phyloP scores from a whole-genome alignment of 1,140 invertebrate genomes.

The Papilio xuthus region DNA sequence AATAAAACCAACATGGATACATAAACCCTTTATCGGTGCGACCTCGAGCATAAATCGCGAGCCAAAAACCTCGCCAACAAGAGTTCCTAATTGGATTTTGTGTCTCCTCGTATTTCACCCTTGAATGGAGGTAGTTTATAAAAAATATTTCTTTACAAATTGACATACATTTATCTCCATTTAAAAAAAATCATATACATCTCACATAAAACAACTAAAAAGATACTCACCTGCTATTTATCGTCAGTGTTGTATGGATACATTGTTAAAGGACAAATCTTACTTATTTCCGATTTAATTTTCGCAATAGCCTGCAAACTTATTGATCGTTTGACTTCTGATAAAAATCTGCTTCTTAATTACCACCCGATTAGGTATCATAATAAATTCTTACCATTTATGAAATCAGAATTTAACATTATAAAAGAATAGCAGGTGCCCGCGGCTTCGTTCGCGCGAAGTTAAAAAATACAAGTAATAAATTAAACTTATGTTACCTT shows the following conservation, averaged over 20 bases:
- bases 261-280: background rate
- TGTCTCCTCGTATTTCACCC: slow-evolving; percentile 29
- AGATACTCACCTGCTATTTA: background rate
- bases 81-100: slow-evolving; percentile 39
- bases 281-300: background rate
- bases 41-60: slow-evolving; percentile 34
- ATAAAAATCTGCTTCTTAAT: slow-evolving; percentile 28
- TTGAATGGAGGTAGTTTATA: slow-evolving; percentile 26
- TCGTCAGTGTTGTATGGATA: background rate
- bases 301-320: background rate
- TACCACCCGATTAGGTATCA: background rate
- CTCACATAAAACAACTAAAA: background rate
- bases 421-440: background rate
- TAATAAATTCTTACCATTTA: slow-evolving; percentile 27
- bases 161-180: slow-evolving; percentile 11
- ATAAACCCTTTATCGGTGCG: slow-evolving; percentile 35
- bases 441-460: too few species aligned
- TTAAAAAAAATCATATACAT: background rate
- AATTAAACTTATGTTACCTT: too few species aligned
- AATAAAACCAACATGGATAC: slow-evolving; percentile 23
- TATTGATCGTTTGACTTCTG: background rate
- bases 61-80: slow-evolving; percentile 36
- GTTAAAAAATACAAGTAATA: too few species aligned
- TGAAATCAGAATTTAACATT: background rate
- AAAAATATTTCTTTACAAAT: slow-evolving; percentile 21